Percentiles rank a stretch among this genome's conserved stretches.
phyloP scores from a whole-genome alignment of 2,888 invertebrate species.

The Xestia sexstrigata region DNA sequence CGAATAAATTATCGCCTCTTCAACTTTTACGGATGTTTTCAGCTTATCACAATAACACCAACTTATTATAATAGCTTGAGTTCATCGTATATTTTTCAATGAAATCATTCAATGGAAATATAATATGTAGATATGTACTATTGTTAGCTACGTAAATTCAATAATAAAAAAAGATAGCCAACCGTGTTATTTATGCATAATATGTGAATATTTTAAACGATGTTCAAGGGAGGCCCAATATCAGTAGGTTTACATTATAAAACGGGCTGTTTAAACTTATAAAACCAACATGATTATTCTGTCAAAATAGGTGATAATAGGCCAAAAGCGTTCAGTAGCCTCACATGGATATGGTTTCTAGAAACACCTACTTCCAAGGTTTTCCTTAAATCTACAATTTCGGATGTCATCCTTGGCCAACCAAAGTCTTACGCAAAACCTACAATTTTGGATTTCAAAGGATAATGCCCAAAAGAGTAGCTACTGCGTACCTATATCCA shows the following conservation, averaged over 20 bases:
- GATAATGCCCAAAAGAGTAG: slow-evolving; percentile 4
- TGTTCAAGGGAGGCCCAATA: neutral
- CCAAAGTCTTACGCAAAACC: neutral
- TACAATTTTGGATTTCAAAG: slow-evolving; percentile 5
- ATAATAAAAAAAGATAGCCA: neutral
- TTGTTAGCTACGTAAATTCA: neutral
- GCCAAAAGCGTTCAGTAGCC: neutral
- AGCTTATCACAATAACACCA: slow-evolving; percentile 8
- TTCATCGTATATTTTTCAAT: slow-evolving; percentile 8
- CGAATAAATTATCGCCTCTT: slow-evolving; percentile 26
- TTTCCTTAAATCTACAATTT: slow-evolving; percentile 4
- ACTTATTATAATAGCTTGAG: slow-evolving; percentile 14
- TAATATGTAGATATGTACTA: no score
- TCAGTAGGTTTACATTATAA: neutral
- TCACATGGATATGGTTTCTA: neutral
- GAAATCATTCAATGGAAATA: neutral
- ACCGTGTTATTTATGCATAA: neutral
- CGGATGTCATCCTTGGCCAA: neutral
- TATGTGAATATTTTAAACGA: neutral
- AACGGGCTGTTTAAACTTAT: neutral
- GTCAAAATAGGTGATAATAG: neutral
- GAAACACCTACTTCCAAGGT: neutral
- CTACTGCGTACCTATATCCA: neutral
- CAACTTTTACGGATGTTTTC: slow-evolving; percentile 16
- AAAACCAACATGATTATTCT: neutral